phyloP scores from a whole-genome alignment of 2,113 vertebrate species.

The Atlantisia rogersi region DNA sequence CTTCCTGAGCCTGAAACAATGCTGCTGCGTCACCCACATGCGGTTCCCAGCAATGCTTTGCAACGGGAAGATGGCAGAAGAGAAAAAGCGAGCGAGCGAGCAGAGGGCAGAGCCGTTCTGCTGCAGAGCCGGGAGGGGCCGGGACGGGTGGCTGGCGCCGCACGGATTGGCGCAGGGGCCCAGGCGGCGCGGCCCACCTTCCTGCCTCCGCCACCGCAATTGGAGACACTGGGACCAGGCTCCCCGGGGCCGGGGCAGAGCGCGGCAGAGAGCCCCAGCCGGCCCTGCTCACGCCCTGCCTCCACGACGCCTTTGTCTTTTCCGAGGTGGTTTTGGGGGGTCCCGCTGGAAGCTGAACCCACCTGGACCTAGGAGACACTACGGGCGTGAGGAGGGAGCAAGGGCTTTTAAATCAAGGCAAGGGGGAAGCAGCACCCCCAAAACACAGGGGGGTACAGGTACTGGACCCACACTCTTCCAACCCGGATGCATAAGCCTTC shows the following conservation, averaged over 20 bases:
- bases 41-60: constrained; percentile 88
- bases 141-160: background rate
- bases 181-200: background rate
- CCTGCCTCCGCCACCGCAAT: constrained; percentile 44
- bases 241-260: background rate
- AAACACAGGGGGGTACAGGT: background rate
- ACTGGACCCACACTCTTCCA: background rate
- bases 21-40: constrained; percentile 87
- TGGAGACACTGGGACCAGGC: constrained; percentile 37
- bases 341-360: background rate
- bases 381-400: rapidly evolving
- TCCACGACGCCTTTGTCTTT: background rate
- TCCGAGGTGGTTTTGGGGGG: background rate
- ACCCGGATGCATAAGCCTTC: background rate
- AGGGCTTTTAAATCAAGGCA: background rate
- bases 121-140: constrained; percentile 75
- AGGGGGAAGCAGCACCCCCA: background rate
- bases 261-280: background rate
- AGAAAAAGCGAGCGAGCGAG: constrained; percentile 58
- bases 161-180: constrained; percentile 65
- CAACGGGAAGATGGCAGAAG: constrained; percentile 82
- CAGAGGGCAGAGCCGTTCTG: constrained; percentile 74
- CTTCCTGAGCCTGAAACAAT: constrained; percentile 82
- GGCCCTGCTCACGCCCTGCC: background rate
- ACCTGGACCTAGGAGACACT: background rate